Conservation (phyloP, 2,888 invertebrate genomes). For the Drosophila setosimentum region DNA sequence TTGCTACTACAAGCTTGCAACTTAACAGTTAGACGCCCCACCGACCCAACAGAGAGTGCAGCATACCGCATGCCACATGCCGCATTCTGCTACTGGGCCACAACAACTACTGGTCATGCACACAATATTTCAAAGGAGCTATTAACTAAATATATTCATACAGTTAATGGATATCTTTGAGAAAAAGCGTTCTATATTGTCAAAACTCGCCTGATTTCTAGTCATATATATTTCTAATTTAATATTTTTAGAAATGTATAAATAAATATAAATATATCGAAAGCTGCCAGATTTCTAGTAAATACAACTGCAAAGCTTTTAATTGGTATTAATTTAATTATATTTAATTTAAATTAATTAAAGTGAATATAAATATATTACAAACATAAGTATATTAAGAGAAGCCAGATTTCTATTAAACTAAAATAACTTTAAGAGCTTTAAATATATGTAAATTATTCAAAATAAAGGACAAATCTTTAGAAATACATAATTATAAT, state of each 20-base stretch:
- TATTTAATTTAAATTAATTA: background rate
- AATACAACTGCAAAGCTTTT: background rate
- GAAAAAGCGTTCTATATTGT: background rate
- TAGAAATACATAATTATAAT: background rate
- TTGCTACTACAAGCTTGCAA: conserved; percentile 44
- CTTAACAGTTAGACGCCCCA: conserved; percentile 68
- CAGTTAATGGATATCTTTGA: background rate
- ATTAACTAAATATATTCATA: conserved; percentile 32
- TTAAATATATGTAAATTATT: background rate
- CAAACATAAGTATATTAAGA: too few species aligned
- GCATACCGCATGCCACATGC: background rate
- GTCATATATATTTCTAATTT: background rate
- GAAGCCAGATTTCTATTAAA: too few species aligned
- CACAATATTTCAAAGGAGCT: conserved; percentile 33
- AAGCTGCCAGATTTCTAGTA: background rate
- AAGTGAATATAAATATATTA: background rate
- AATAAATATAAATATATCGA: background rate
- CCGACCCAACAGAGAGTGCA: conserved; percentile 17
- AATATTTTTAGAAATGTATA: background rate
- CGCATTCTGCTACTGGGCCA: conserved; percentile 33
- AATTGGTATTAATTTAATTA: background rate
- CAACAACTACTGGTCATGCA: conserved; percentile 6
- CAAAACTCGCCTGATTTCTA: background rate
- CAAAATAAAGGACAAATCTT: background rate
- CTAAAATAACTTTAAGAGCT: background rate